Evolutionary conservation across 2,888 invertebrate genomes (phyloP).

Genomic region (Ramazzottius varieornatus): DNA sequence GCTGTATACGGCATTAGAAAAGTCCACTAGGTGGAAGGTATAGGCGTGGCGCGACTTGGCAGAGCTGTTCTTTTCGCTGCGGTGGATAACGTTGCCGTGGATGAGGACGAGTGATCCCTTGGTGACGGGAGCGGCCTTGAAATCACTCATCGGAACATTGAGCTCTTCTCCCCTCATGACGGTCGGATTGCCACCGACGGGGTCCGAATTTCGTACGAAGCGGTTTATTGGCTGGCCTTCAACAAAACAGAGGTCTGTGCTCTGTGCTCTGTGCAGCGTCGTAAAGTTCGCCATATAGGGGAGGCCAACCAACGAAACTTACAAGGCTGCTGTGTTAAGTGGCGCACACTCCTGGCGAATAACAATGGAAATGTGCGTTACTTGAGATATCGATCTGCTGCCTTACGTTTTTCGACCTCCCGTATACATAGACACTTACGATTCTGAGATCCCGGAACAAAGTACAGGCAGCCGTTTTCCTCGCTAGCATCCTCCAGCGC

Average conservation of each 20-base stretch:
- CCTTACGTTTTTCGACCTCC: not conserved
- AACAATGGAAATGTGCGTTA: too few relatives aligned
- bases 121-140: not conserved
- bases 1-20: constrained; percentile 42
- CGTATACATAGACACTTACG: constrained; percentile 32
- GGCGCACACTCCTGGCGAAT: too few relatives aligned
- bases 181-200: not conserved
- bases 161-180: not conserved
- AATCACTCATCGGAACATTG: not conserved
- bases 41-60: constrained; percentile 63
- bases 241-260: not conserved
- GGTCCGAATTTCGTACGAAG: not conserved
- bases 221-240: not conserved
- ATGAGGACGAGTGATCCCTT: constrained; percentile 59
- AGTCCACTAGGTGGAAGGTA: constrained; percentile 76
- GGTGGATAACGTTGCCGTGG: constrained; percentile 75
- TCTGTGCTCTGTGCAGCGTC: too few relatives aligned
- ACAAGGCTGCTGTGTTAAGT: too few relatives aligned
- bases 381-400: not conserved
- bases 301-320: too few relatives aligned
- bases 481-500: constrained; percentile 71
- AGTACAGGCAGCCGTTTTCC: constrained; percentile 82
- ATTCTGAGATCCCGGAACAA: constrained; percentile 68
- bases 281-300: too few relatives aligned
- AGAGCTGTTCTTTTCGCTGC: constrained; percentile 60